Percentiles rank a stretch among this genome's conserved stretches.
Conservation (phyloP, 2,797 vertebrate genomes). For the Distichodus sexfasciatus region DNA sequence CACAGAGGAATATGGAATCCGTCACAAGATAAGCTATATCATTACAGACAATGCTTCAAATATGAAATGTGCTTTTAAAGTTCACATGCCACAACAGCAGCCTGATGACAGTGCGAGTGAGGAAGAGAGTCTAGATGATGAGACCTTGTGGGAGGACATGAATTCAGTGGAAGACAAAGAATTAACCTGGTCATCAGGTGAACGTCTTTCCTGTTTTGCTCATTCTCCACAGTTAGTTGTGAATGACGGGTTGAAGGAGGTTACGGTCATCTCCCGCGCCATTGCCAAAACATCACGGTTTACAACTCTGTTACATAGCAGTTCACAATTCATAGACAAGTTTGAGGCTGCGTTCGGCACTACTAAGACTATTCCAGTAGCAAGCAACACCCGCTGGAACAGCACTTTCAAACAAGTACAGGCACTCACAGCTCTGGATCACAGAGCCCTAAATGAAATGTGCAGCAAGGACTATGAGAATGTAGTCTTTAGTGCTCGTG, state of each 20-base stretch:
- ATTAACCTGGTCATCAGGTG: constrained; percentile 17
- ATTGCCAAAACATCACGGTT: constrained; percentile 24
- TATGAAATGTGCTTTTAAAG: constrained; percentile 45
- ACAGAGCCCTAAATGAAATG: constrained; percentile 19
- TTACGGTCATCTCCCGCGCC: neutral
- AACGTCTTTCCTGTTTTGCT: constrained; percentile 40
- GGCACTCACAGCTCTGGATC: constrained; percentile 28
- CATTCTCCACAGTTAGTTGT: constrained; percentile 34
- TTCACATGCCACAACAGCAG: constrained; percentile 34
- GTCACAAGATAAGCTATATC: constrained; percentile 28
- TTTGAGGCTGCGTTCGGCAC: constrained; percentile 19
- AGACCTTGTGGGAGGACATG: constrained; percentile 23
- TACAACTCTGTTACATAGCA: constrained; percentile 13
- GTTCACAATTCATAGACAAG: constrained; percentile 1
- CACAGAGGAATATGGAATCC: constrained; percentile 23
- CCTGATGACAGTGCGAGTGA: too few relatives aligned
- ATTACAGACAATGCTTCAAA: constrained; percentile 39
- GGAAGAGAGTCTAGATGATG: constrained; percentile 21
- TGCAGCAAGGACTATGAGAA: constrained; percentile 20
- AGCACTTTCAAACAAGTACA: constrained; percentile 33
- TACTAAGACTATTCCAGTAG: constrained; percentile 26
- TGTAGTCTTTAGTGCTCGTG: constrained; percentile 22
- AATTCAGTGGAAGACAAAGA: constrained; percentile 1
- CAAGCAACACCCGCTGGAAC: constrained; percentile 24
- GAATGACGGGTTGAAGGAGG: constrained; percentile 27